Evolutionary conservation across 2,797 vertebrate genomes (phyloP).

Genomic region (Sorex maritimensis): DNA sequence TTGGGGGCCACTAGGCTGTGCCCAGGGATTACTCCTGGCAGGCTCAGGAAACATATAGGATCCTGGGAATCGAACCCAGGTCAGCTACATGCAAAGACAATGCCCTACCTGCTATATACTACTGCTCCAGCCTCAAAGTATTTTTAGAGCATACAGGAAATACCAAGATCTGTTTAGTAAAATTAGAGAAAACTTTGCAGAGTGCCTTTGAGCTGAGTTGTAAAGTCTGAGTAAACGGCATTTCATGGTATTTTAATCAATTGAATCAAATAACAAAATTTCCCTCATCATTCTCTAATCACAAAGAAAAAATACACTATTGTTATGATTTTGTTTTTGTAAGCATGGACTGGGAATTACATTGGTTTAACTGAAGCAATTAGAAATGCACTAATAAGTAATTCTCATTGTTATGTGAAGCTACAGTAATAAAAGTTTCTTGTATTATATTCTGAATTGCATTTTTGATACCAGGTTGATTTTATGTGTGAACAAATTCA

Average conservation of each 20-base stretch:
- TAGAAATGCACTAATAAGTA: constrained; percentile 25
- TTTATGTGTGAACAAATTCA: no score
- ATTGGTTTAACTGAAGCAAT: constrained; percentile 7
- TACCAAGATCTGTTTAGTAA: background rate
- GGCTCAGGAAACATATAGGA: no score
- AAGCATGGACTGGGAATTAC: constrained; percentile 5
- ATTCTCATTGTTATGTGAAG: no score
- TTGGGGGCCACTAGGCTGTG: no score
- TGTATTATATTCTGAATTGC: no score
- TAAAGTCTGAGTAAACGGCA: constrained; percentile 7
- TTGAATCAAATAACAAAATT: background rate
- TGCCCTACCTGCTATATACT: no score
- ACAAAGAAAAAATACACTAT: background rate
- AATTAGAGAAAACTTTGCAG: background rate
- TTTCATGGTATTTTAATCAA: background rate
- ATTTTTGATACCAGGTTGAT: no score
- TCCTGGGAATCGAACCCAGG: no score
- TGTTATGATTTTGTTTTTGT: constrained; percentile 6
- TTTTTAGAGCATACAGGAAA: background rate
- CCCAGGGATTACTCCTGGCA: no score
- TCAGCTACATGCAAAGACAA: no score
- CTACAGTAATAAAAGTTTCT: no score
- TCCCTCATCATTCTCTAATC: constrained; percentile 2
- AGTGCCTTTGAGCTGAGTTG: background rate
- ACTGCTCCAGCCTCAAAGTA: no score